These are phyloP conservation scores for Apodemia duryi DNA, from an alignment of 2,888 invertebrate species.

Conservation along the genomic window DNA sequence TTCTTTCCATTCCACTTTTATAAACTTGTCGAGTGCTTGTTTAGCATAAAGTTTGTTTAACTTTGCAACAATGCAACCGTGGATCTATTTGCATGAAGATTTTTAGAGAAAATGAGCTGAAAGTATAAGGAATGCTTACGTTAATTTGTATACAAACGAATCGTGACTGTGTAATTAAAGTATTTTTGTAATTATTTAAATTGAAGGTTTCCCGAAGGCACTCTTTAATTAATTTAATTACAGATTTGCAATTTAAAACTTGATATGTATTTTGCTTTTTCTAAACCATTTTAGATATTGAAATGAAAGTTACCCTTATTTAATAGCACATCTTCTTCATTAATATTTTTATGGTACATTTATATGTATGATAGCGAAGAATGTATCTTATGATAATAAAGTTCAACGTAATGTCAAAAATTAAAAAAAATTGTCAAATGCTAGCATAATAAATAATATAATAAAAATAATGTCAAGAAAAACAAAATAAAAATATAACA, in stretches of 20 bases:
- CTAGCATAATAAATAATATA: no score
- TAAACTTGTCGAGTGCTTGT: conserved; percentile 50
- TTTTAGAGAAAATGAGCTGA: conserved; percentile 55
- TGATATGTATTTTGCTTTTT: conserved; percentile 16
- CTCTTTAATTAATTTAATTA: conserved; percentile 30
- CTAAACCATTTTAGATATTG: no score
- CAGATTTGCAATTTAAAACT: conserved; percentile 21
- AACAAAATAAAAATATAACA: conserved; percentile 28
- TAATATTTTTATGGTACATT: no score
- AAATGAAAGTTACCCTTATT: no score
- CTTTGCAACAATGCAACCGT: conserved; percentile 43
- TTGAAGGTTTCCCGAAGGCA: conserved; percentile 28
- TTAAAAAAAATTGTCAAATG: no score
- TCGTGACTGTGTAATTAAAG: conserved; percentile 57
- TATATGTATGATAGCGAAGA: no score
- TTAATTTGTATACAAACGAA: conserved; percentile 73
- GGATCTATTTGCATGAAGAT: conserved; percentile 60
- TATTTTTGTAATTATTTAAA: conserved; percentile 44
- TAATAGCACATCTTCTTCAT: no score
- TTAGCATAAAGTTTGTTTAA: conserved; percentile 59
- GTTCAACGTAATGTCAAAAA: no score
- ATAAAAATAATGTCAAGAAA: no score
- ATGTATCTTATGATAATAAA: no score
- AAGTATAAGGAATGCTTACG: conserved; percentile 54
- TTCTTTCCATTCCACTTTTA: conserved; percentile 34